Evolutionary conservation across 35 echinoderm and acorn worm genomes (phyloP), one percentile per base, ranked within the genome.

Genomic region (Apostichopus japonicus): DNA sequence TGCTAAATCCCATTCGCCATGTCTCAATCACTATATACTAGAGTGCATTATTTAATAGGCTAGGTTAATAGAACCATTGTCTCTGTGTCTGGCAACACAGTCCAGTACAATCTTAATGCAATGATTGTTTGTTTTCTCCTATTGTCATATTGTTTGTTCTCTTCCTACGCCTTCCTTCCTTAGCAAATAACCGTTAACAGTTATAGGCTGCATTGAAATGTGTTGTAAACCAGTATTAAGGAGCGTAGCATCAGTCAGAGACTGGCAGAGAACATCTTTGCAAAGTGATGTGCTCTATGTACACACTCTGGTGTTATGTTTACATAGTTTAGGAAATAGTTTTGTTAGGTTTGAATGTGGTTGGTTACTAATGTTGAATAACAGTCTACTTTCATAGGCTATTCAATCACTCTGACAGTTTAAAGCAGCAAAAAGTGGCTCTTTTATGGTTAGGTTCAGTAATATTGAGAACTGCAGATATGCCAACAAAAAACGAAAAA

Each of bases 131-230:
- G 52, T 17, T 83, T 0, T 83, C 51, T 54, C 24, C 54, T 19
- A 44, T 55, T 80, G 54, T 55, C 33, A 83, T 83, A n/a, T 54
- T 83, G 54, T 83, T 83, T 83, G 79, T 55, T 83, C 11, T 83
- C 79, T 4, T 83, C 79, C 79, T 52, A 83, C 79, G 79, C 79
- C 6, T 54, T 83, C 54, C 33, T 55, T 54, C 54, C 54, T 14
- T 55, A 83, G 79, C 54, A 83, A 83, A 83, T n/a, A 21, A 21
- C 1, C 63, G 0, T 67, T 8, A 67, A 67, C 63, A 67, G 11
- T 67, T 67, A 67, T 67, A 15, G 19, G 3, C 63, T 67, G 11
- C 19, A 19, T 67, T 67, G 63, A 67, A 67, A 15, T 67, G 10
- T 3, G 11, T 67, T 11, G 63, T 67, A 19, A 19, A 67, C 63